These are phyloP conservation scores for Pammene aurita DNA, from an alignment of 2,888 invertebrate genomes.

Conservation along the genomic window DNA sequence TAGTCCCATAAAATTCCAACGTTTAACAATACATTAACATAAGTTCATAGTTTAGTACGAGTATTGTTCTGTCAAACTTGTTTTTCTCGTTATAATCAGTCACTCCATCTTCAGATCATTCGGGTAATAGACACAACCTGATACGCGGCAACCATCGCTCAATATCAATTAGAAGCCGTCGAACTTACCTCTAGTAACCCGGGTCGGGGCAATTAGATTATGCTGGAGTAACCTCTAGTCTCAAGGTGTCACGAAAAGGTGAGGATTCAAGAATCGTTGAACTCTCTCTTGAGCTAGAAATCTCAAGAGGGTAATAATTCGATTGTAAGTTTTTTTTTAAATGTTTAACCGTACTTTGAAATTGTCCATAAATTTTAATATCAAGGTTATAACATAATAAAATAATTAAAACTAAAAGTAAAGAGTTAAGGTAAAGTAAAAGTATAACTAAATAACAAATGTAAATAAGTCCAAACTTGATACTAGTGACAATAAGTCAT, in stretches of 20 bases:
- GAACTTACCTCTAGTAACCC: background rate
- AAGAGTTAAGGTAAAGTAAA: too few species aligned
- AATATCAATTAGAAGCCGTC: constrained; percentile 5
- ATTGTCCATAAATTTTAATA: too few species aligned
- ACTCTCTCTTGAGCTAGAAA: background rate
- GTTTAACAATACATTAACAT: too few species aligned
- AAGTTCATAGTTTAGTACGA: too few species aligned
- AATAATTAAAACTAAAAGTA: too few species aligned
- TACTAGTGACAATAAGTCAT: too few species aligned
- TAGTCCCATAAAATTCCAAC: too few species aligned
- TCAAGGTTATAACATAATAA: too few species aligned
- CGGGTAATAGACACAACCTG: background rate
- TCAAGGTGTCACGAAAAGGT: constrained; percentile 14
- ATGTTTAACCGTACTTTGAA: too few species aligned
- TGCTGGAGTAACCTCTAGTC: background rate
- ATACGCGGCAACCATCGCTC: constrained; percentile 10
- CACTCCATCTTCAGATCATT: background rate
- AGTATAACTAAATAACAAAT: too few species aligned
- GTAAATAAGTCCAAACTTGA: too few species aligned
- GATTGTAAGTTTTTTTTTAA: too few species aligned
- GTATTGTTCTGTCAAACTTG: background rate
- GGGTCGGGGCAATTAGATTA: constrained; percentile 1
- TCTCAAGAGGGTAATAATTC: background rate
- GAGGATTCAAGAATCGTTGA: background rate
- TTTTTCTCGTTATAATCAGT: background rate